phyloP scores from a whole-genome alignment of 2,888 invertebrate species.

The Dexiosoma caninum region DNA sequence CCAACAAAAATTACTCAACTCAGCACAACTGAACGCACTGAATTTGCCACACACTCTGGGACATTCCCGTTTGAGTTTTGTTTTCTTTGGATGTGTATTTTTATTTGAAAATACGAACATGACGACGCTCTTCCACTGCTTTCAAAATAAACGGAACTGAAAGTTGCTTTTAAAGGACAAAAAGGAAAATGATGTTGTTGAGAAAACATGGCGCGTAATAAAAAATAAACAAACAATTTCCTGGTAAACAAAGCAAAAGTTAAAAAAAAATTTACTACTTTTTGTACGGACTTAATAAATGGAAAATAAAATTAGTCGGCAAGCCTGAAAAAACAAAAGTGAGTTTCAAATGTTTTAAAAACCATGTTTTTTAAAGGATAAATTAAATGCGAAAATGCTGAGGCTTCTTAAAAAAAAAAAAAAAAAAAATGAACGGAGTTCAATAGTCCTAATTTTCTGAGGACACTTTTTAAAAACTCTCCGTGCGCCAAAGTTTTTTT shows the following conservation, averaged over 20 bases:
- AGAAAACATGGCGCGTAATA: background rate
- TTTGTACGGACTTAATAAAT: constrained; percentile 2
- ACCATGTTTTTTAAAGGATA: too few relatives aligned
- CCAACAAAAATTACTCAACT: constrained; percentile 2
- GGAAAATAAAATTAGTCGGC: background rate
- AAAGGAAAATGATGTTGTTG: background rate
- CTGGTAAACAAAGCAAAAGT: constrained; percentile 41
- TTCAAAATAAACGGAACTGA: constrained; percentile 21
- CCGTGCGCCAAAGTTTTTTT: too few relatives aligned
- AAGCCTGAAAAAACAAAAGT: background rate
- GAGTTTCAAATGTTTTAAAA: background rate
- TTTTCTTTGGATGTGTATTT: background rate
- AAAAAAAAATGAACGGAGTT: too few relatives aligned
- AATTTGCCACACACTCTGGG: constrained; percentile 14
- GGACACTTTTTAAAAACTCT: too few relatives aligned
- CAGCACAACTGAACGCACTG: background rate
- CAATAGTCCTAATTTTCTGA: too few relatives aligned
- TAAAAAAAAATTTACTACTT: constrained; percentile 3
- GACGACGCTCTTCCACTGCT: background rate
- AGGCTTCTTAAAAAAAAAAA: too few relatives aligned
- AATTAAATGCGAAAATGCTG: too few relatives aligned
- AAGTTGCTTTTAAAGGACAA: constrained; percentile 21
- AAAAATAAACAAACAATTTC: constrained; percentile 43
- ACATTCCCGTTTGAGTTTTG: background rate
- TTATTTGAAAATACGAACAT: too few relatives aligned